A percentile compares a stretch with the other conserved stretches of the same genome.
phyloP scores from a whole-genome alignment of 1,140 invertebrate species.

The Agrilus planipennis region DNA sequence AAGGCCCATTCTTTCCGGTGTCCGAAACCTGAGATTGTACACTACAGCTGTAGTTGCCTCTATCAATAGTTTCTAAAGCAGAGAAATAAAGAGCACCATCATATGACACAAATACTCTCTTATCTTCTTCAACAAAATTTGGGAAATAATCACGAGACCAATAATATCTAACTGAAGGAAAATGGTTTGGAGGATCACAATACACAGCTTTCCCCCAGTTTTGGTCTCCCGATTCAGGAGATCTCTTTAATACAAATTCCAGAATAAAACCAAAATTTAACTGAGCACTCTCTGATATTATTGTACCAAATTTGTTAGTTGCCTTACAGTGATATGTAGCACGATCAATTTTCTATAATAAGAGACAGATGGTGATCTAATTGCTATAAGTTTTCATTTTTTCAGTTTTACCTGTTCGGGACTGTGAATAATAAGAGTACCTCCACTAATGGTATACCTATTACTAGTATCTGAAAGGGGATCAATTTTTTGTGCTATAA shows the following conservation, averaged over 20 bases:
- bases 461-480: constrained; percentile 55
- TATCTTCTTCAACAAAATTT: constrained; percentile 88
- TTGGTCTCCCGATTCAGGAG: constrained; percentile 69
- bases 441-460: constrained; percentile 83
- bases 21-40: constrained; percentile 77
- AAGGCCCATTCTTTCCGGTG: constrained; percentile 79
- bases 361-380: too few species aligned
- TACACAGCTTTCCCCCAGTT: constrained; percentile 90
- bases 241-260: constrained; percentile 82
- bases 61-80: constrained; percentile 80
- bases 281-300: constrained; percentile 77
- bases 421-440: constrained; percentile 76
- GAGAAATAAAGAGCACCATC: constrained; percentile 93
- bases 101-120: constrained; percentile 81
- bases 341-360: constrained; percentile 51
- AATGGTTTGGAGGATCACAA: constrained; percentile 87
- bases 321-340: constrained; percentile 88
- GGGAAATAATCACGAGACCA: constrained; percentile 83
- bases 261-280: constrained; percentile 84
- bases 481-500: constrained; percentile 61
- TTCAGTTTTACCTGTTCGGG: constrained; percentile 52
- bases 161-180: constrained; percentile 73
- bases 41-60: constrained; percentile 85
- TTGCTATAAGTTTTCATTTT: too few species aligned
- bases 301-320: constrained; percentile 75